Base-by-base conservation (phyloP, 2,797 vertebrate species). In the Acipenser transmontanus region DNA sequence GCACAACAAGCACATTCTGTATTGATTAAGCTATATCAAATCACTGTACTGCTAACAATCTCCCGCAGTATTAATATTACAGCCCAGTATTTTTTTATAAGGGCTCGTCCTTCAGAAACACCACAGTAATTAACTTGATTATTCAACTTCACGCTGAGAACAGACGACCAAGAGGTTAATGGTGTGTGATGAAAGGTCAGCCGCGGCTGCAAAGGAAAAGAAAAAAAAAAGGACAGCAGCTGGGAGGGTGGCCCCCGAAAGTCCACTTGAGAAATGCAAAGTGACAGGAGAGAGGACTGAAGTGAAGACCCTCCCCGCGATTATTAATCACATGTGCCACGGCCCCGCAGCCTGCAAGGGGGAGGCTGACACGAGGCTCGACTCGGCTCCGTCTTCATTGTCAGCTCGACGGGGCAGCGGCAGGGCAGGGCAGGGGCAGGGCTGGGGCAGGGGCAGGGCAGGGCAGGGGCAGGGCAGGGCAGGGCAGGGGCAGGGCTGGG, bases 181-280 rank as follows among this genome's bases (percentile, higher is more conserved):
- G 34, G 4, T 34, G 34, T 34, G 34, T 34, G 34, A 34, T 3
- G 34, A 34, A 34, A 34, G 34, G 34, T 34, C 34, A 34, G 34
- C 34, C 34, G 4, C 34, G 34, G 34, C 34, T 34, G 34, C 34
- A 34, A 17, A 17, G 17, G 17, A 17, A 17, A 17, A 17, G 34
- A 34, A 34, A 4, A 34, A 34, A 3, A 34, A 34, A n/a, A 34
- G 34, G 2, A 34, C 34, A 34, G 34, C 34, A 34, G 34, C 4
- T 4, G 4, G 34, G 34, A 34, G 2, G 34, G 34, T 34, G 34
- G 34, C 34, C 34, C 34, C 34, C 78, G 67, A 59, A 76, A 70
- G 0, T 7, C 75, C 79, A 88, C 82, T 85, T 80, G 80, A 83
- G 77, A 87, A 84, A 88, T 78, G 84, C 73, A 84, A 89, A 84